Evolutionary conservation across 2,797 vertebrate species (phyloP), one percentile per base, ranked within the genome.

Genomic region (Holocentrus rufus): DNA sequence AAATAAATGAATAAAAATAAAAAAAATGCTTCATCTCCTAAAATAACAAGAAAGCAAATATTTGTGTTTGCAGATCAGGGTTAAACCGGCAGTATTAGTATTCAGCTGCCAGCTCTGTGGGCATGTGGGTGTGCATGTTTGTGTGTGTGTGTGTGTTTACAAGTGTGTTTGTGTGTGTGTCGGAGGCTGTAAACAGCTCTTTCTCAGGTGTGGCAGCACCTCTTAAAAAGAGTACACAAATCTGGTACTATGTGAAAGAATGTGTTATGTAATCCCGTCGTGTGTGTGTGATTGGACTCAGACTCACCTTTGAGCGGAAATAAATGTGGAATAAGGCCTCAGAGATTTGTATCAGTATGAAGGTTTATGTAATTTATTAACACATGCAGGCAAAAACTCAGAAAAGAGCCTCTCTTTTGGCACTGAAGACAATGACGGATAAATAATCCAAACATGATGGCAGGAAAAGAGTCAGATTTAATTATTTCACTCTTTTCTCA

Each of bases 21-120:
- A 34, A 6, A 34, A 34, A 34, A 2, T 27, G 31, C 55, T 59
- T 60, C 58, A 31, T 60, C 25, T 75, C 30, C 39, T 58, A 27
- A 69, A 76, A 80, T 62, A 67, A 66, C 52, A 77, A 66, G 54
- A 14, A 36, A 61, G 39, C 59, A 73, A 55, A 60, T 69, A 56
- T 53, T 56, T 74, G 27, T 36, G 8, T 67, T 80, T 82, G 50
- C 36, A 69, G 62, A 69, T 71, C 15, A 27, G 13, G 1, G 17
- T 46, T 31, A 31, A 50, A 65, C 56, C 22, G 36, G 14, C 1
- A 5, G 10, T 13, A 22, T 65, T 39, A 7, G 30, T 1, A 36
- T 56, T 7, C 23, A 25, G 10, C 20, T 13, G 9, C 22, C 11
- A 14, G n/a, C 10, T 54, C 13, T 57, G 30, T 64, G 57, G 36